Conservation (phyloP, 2,113 vertebrate genomes). For the Atractosteus spatula region DNA sequence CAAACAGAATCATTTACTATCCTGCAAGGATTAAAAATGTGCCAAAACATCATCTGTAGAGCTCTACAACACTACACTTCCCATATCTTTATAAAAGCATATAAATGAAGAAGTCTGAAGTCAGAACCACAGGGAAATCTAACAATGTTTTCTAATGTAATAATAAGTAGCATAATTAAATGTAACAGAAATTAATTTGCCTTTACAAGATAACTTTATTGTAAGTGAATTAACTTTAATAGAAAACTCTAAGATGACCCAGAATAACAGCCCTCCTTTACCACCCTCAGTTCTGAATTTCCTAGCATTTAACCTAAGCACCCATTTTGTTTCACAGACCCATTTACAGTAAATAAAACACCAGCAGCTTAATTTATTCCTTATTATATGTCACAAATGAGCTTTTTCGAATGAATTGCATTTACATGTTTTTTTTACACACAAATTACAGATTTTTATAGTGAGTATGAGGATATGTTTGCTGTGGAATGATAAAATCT, state of each 20-base stretch:
- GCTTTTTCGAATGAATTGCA: too few relatives aligned
- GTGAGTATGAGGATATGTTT: too few relatives aligned
- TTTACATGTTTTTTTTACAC: too few relatives aligned
- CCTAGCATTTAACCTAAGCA: slow-evolving; percentile 7
- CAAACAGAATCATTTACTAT: too few relatives aligned
- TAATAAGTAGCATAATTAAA: slow-evolving; percentile 18
- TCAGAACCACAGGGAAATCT: slow-evolving; percentile 9
- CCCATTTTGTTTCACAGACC: slow-evolving; percentile 14
- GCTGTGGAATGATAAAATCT: too few relatives aligned
- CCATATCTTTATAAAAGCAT: neutral
- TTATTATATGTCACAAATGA: slow-evolving; percentile 16
- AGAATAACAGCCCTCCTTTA: neutral
- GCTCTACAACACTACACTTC: too few relatives aligned
- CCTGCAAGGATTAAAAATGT: too few relatives aligned
- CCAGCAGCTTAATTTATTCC: slow-evolving; percentile 20
- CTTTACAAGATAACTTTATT: slow-evolving; percentile 16
- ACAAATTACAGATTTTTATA: too few relatives aligned
- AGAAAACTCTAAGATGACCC: neutral
- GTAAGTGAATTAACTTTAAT: slow-evolving; percentile 13
- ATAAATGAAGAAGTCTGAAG: neutral
- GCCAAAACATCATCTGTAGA: too few relatives aligned
- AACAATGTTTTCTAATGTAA: neutral
- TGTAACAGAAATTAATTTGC: slow-evolving; percentile 19
- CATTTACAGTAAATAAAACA: slow-evolving; percentile 16
- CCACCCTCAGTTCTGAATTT: slow-evolving; percentile 5